These are phyloP conservation scores for Pogonophryne albipinna DNA, from an alignment of 2,797 vertebrate genomes.

Conservation along the genomic window DNA sequence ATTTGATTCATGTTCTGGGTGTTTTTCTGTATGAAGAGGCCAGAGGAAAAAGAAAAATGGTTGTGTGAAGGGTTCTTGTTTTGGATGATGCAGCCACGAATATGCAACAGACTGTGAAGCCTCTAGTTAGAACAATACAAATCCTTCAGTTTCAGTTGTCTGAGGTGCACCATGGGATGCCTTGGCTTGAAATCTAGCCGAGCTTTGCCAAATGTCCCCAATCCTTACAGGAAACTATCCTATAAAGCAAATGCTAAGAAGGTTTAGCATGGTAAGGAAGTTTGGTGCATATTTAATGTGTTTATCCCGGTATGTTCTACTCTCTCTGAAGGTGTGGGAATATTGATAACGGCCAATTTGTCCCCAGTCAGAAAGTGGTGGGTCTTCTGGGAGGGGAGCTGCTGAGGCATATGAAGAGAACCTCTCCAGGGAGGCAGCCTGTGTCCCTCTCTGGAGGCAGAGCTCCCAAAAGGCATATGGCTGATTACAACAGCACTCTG, in stretches of 20 bases:
- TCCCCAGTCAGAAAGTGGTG: conserved; percentile 62
- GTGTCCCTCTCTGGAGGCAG: conserved; percentile 59
- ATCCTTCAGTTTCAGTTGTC: neutral
- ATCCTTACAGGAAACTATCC: neutral
- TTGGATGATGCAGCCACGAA: conserved; percentile 1
- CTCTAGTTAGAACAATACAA: neutral
- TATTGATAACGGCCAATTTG: conserved; percentile 60
- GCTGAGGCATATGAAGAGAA: conserved; percentile 71
- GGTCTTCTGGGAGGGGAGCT: conserved; percentile 70
- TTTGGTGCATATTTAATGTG: conserved; percentile 20
- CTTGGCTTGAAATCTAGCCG: neutral
- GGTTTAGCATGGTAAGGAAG: neutral
- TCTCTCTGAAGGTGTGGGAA: conserved; percentile 21
- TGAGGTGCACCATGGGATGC: neutral
- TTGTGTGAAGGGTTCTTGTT: conserved; percentile 13
- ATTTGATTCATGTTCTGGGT: conserved; percentile 50
- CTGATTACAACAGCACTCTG: conserved; percentile 71
- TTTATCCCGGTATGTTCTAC: conserved; percentile 8
- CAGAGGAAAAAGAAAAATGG: neutral
- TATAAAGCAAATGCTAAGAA: neutral
- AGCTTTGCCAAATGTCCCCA: neutral
- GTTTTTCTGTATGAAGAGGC: conserved; percentile 14
- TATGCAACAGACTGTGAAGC: neutral
- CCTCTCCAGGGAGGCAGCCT: conserved; percentile 66
- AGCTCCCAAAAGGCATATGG: conserved; percentile 65